phyloP scores from a whole-genome alignment of 2,888 invertebrate species.

The Epsilonema sp. region DNA sequence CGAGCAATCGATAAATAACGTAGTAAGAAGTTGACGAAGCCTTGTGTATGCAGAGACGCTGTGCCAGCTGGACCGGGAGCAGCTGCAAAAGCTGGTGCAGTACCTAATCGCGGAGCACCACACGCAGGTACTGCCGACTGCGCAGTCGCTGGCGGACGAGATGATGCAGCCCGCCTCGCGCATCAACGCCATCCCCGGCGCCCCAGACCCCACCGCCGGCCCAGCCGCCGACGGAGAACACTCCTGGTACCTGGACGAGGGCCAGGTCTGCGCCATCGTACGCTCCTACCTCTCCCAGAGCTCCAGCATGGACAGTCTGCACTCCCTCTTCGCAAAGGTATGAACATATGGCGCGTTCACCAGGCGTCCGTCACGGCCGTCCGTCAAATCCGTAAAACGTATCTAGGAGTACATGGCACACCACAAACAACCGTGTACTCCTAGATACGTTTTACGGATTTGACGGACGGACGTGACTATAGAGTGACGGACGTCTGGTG shows the following conservation, averaged over 20 bases:
- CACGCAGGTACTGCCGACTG: conserved; percentile 63
- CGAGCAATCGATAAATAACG: too few species aligned
- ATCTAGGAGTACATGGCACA: too few species aligned
- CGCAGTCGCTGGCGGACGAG: conserved; percentile 61
- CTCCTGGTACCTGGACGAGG: conserved; percentile 66
- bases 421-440: too few species aligned
- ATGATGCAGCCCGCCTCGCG: conserved; percentile 50
- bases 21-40: too few species aligned
- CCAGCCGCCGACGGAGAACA: conserved; percentile 63
- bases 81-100: conserved; percentile 69
- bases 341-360: too few species aligned
- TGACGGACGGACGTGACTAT: too few species aligned
- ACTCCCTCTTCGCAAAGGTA: conserved; percentile 65
- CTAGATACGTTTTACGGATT: too few species aligned
- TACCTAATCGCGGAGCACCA: conserved; percentile 70
- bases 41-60: conserved; percentile 72
- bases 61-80: conserved; percentile 64
- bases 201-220: conserved; percentile 67
- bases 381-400: too few species aligned
- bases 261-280: conserved; percentile 66
- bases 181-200: conserved; percentile 45
- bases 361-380: too few species aligned
- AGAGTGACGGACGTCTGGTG: too few species aligned
- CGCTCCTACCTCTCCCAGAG: conserved; percentile 60
- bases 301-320: conserved; percentile 47